Evolutionary conservation across 2,113 vertebrate species (phyloP), one percentile per base, ranked within the genome.

Genomic region (Bungarus multicinctus): DNA sequence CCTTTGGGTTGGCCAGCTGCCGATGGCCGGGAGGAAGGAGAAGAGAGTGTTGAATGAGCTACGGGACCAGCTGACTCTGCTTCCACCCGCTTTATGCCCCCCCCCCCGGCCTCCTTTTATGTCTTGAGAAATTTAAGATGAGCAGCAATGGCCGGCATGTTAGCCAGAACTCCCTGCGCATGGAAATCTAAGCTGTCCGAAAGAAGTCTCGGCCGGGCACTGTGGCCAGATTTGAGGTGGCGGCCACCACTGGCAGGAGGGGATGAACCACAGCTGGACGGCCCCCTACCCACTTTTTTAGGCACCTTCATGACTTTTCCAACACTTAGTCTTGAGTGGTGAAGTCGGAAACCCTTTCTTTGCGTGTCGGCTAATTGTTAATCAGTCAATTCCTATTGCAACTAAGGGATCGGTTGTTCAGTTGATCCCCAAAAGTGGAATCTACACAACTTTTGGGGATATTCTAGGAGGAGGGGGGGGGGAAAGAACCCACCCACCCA

Each of bases 141-240:
- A 34, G n/a, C 69, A 39, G 5, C 0, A 2, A n/a, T 34, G 7
- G 34, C 60, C 14, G 10, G 5, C 10, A n/a, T 14, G n/a, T n/a
- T 47, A 25, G 45, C 85, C 43, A 23, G 22, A 22, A 3, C 16
- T 39, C 87, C 52, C 50, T 11, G 87, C 52, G 5, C 7, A 34
- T n/a, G n/a, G 87, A 88, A 88, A 88, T 7, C 87, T 88, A 54
- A 34, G 16, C 50, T 9, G 2, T 34, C 2, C 34, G 27, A n/a
- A n/a, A 4, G 3, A 34, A 10, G 7, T 43, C 43, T 47, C 0
- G 0, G 3, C 85, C 1, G 1, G 0, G 27, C 30, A 0, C 11
- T 12, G 69, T 20, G 34, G 69, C 16, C 69, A 74, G 69, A 81
- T 81, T 7, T 39, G 69, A 39, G n/a, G 34, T 39, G n/a, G 64